Evolutionary conservation across 2,113 vertebrate species (phyloP).

Genomic region (Oxyura jamaicensis): DNA sequence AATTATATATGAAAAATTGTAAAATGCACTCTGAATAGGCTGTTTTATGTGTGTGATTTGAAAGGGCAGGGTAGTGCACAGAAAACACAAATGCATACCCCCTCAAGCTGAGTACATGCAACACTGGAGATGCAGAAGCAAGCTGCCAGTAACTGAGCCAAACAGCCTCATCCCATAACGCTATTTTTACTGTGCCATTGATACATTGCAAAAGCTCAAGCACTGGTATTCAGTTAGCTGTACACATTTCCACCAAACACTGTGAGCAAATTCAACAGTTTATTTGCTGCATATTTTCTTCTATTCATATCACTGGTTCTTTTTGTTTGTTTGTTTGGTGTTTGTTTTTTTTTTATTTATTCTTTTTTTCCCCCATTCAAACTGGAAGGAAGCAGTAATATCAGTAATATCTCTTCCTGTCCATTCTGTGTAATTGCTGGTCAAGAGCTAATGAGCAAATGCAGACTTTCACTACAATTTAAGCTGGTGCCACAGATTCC

Average conservation of each 20-base stretch:
- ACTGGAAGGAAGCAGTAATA: background rate
- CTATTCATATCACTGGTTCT: slow-evolving; percentile 28
- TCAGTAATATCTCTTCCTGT: background rate
- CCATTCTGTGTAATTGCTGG: background rate
- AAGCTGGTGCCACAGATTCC: slow-evolving; percentile 28
- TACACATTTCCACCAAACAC: slow-evolving; percentile 20
- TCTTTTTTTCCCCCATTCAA: background rate
- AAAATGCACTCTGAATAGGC: background rate
- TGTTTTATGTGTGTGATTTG: background rate
- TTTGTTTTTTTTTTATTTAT: background rate
- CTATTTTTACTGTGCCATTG: background rate
- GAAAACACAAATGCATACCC: background rate
- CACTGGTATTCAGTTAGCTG: background rate
- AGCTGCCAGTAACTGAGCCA: background rate
- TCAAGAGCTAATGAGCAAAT: slow-evolving; percentile 47
- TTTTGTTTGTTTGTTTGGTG: background rate
- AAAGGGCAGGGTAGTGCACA: background rate
- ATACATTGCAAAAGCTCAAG: background rate
- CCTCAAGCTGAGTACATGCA: rapidly evolving
- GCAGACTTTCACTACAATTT: slow-evolving; percentile 30
- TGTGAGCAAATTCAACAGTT: slow-evolving; percentile 13
- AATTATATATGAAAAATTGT: slow-evolving; percentile 19
- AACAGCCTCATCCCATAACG: background rate
- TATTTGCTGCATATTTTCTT: slow-evolving; percentile 40
- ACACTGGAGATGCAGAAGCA: background rate